These are phyloP conservation scores for Pomatorhinus ruficollis DNA, from an alignment of 2,113 vertebrate genomes.

Conservation along the genomic window DNA sequence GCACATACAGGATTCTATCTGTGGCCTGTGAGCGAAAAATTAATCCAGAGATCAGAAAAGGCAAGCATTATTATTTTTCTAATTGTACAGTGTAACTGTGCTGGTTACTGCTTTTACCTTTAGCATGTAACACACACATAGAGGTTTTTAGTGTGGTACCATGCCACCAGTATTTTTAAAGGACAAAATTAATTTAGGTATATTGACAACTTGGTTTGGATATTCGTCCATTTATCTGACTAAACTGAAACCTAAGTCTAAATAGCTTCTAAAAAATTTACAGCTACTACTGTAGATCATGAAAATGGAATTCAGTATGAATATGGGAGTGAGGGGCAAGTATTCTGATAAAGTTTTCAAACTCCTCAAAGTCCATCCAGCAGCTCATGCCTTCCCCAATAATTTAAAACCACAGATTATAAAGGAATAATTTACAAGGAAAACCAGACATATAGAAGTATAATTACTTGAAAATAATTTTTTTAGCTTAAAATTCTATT, in stretches of 20 bases:
- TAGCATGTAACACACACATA: background rate
- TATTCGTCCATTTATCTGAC: background rate
- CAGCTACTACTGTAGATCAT: background rate
- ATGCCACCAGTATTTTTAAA: background rate
- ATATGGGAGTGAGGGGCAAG: rapidly evolving
- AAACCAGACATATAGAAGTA: background rate
- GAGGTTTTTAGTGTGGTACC: background rate
- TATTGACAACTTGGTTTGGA: background rate
- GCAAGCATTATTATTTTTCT: background rate
- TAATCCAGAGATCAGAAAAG: background rate
- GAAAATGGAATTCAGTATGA: background rate
- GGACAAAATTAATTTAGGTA: background rate
- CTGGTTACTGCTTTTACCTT: background rate
- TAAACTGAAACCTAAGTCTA: background rate
- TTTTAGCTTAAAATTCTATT: background rate
- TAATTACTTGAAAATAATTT: background rate
- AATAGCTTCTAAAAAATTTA: background rate
- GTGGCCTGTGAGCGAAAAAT: background rate
- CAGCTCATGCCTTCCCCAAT: background rate
- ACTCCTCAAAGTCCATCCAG: background rate
- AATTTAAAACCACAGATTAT: background rate
- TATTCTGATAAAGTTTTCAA: background rate
- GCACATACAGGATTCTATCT: background rate
- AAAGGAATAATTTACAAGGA: background rate
- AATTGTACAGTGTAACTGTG: background rate